Percentiles rank a stretch among this genome's conserved stretches.
Evolutionary conservation across 2,113 vertebrate genomes (phyloP).

Genomic region (Eurypyga helias): DNA sequence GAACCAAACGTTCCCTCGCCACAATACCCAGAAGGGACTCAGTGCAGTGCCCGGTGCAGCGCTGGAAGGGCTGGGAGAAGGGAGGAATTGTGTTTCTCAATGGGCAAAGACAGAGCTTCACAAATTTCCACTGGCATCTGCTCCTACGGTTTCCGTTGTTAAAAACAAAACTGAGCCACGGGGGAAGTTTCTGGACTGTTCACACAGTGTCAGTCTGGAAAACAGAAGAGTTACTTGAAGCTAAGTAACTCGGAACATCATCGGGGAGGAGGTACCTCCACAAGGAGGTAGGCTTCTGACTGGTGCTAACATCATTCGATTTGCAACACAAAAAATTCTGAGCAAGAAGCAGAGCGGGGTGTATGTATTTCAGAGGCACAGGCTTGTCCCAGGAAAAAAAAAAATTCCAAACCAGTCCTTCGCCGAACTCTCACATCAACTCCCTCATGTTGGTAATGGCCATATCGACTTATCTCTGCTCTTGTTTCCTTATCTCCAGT

Average conservation of each 20-base stretch:
- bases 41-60: fast-evolving
- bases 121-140: constrained; percentile 6
- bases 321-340: background rate
- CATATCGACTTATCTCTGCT: background rate
- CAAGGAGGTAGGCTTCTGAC: background rate
- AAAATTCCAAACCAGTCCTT: background rate
- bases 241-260: background rate
- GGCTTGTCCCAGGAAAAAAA: background rate
- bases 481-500: background rate
- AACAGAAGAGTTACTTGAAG: background rate
- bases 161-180: background rate
- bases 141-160: background rate
- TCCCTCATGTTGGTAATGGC: fast-evolving
- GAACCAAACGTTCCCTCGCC: background rate
- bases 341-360: background rate
- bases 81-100: background rate
- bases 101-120: background rate
- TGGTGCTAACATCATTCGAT: background rate
- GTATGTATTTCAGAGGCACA: background rate
- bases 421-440: background rate
- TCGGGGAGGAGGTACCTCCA: background rate
- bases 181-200: background rate
- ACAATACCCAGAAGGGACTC: fast-evolving
- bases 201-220: background rate
- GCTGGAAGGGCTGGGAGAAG: background rate